These are phyloP conservation scores for Pecten maximus DNA, from an alignment of 2,888 invertebrate species.

Conservation along the genomic window DNA sequence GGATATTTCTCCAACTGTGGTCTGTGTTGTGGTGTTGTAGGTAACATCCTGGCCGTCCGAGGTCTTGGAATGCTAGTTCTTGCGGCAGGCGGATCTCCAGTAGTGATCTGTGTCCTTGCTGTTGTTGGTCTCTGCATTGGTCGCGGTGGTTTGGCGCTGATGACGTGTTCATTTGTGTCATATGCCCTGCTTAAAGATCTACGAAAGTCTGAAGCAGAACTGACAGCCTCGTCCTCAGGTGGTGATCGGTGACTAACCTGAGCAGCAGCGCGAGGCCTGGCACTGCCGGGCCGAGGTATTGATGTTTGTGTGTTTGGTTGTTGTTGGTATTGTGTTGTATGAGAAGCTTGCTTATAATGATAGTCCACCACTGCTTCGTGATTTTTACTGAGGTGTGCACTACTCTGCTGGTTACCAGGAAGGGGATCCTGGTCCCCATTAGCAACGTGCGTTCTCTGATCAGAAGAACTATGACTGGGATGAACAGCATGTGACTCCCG, in stretches of 20 bases:
- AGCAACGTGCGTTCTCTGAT: neutral
- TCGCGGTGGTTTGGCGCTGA: slow-evolving; percentile 2
- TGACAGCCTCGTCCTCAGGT: neutral
- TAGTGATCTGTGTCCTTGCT: neutral
- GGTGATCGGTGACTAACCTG: neutral
- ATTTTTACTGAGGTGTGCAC: neutral
- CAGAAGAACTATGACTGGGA: neutral
- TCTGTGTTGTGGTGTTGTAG: neutral
- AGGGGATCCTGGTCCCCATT: neutral
- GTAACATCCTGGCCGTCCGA: neutral
- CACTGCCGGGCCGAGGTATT: neutral
- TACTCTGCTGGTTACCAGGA: neutral
- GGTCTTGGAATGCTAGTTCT: neutral
- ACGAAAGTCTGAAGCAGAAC: neutral
- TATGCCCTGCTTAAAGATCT: neutral
- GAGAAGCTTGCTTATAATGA: neutral
- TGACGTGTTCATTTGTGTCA: neutral
- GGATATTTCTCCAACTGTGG: slow-evolving; percentile 5
- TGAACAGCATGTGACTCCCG: neutral
- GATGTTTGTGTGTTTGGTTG: neutral
- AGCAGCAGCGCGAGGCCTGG: neutral
- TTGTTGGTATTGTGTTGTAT: neutral
- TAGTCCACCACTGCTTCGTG: neutral
- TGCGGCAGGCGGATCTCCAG: neutral
- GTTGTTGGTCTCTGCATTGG: neutral